Evolutionary conservation across 2,888 invertebrate genomes (phyloP), one percentile per base, ranked within the genome.

Genomic region (Rosalia funebris): DNA sequence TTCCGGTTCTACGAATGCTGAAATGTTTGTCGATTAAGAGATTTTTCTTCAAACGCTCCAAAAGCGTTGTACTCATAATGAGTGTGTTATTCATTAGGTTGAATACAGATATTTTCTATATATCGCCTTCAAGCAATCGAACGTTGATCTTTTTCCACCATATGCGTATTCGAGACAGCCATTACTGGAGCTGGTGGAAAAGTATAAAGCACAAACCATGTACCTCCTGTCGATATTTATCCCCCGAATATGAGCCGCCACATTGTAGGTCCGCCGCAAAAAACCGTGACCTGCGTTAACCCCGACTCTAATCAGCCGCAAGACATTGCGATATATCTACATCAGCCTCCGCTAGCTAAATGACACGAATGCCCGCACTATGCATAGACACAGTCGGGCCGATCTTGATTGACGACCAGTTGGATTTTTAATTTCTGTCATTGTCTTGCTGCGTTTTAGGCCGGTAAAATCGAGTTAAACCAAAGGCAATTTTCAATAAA

Each of bases 331-430:
- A 53, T 53, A 53, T 42, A 53, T 53, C 53, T 53, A 41, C 53
- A 42, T 53, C 53, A 53, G 42, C 42, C 53, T 46, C 32, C 42
- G 53, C 53, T 17, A 14, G 42, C 42, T 42, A 32, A 53, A 42
- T 53, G 53, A 53, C 42, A 53, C 42, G 20, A 42, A 19, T 32
- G 42, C 53, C 55, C 44, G 39, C 48, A 55, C 55, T 44, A 45
- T 55, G 57, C 56, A 62, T 52, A 57, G 61, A 47, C 61, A 57
- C 45, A 53, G 61, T 31, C 46, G 41, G 59, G 62, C 59, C 71
- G 69, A 73, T 73, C 73, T 73, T 73, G 73, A 73, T 73, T 71
- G 73, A 73, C 73, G 73, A 71, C 69, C 62, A 68, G 70, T 68
- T 69, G 69, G 68, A 73, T 73, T 73, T 73, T 73, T 73, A 71